A percentile compares a stretch with the other conserved stretches of the same genome.
phyloP scores from a whole-genome alignment of 2,113 vertebrate species.

The Columba janthina region DNA sequence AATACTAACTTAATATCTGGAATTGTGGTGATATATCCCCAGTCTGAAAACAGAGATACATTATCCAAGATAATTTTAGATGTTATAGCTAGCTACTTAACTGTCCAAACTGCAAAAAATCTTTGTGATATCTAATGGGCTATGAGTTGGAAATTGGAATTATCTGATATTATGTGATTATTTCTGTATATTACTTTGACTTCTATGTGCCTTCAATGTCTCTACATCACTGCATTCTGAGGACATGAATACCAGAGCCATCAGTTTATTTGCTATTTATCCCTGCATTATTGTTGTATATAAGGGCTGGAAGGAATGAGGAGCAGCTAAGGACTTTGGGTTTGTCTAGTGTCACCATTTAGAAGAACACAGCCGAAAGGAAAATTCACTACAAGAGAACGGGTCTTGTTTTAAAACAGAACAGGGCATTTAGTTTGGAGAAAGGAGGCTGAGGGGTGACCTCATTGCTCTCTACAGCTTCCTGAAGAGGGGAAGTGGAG shows the following conservation, averaged over 20 bases:
- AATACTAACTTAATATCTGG: neutral
- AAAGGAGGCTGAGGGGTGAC: too few relatives aligned
- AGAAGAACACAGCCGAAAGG: too few relatives aligned
- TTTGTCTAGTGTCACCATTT: too few relatives aligned
- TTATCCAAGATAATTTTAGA: neutral
- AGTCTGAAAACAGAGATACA: neutral
- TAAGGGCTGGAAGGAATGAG: neutral
- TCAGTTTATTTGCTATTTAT: neutral
- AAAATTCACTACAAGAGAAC: too few relatives aligned
- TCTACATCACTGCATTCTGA: neutral
- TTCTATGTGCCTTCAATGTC: neutral
- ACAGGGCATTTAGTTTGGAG: too few relatives aligned
- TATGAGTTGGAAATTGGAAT: neutral
- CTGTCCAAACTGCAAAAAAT: neutral
- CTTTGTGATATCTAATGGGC: neutral
- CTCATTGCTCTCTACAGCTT: too few relatives aligned
- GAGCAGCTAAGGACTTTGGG: too few relatives aligned
- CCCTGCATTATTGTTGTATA: neutral
- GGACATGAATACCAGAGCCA: neutral
- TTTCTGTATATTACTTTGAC: neutral
- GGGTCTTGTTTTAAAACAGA: too few relatives aligned
- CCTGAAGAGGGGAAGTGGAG: neutral
- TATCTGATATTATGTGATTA: neutral
- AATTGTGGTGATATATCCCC: neutral
- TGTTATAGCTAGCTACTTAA: neutral